Conservation (phyloP, 2,113 vertebrate genomes). For the Brienomyrus brachyistius region DNA sequence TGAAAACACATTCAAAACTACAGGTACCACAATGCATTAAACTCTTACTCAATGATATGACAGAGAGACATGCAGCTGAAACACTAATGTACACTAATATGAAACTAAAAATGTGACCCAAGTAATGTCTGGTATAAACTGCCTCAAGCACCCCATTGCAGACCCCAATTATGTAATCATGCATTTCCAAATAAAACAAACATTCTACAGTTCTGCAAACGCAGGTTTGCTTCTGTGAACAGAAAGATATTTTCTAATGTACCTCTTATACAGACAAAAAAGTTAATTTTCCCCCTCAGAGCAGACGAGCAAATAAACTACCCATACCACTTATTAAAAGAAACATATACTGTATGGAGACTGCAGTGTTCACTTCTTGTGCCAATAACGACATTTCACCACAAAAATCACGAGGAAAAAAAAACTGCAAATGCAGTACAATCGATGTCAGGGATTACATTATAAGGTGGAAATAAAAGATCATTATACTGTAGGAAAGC, state of each 20-base stretch:
- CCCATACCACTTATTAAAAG: neutral
- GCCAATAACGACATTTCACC: neutral
- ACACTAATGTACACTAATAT: neutral
- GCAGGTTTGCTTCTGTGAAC: neutral
- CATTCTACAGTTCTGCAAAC: neutral
- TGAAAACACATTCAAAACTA: neutral
- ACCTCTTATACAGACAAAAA: neutral
- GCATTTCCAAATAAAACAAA: neutral
- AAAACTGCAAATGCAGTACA: neutral
- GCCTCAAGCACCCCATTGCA: neutral
- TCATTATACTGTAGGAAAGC: neutral
- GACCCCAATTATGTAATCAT: neutral
- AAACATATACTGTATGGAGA: neutral
- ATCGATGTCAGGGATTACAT: neutral
- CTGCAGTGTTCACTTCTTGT: neutral
- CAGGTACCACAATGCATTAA: neutral
- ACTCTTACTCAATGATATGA: neutral
- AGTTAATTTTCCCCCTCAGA: neutral
- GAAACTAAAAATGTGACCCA: neutral
- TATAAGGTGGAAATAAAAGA: neutral
- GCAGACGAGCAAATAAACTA: neutral
- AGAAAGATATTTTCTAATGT: neutral
- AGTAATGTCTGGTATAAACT: neutral
- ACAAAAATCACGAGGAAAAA: neutral
- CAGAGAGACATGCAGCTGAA: neutral